Percentiles rank a stretch among this genome's conserved stretches.
Evolutionary conservation across 2,113 vertebrate species (phyloP).

Genomic region (Lepus americanus): DNA sequence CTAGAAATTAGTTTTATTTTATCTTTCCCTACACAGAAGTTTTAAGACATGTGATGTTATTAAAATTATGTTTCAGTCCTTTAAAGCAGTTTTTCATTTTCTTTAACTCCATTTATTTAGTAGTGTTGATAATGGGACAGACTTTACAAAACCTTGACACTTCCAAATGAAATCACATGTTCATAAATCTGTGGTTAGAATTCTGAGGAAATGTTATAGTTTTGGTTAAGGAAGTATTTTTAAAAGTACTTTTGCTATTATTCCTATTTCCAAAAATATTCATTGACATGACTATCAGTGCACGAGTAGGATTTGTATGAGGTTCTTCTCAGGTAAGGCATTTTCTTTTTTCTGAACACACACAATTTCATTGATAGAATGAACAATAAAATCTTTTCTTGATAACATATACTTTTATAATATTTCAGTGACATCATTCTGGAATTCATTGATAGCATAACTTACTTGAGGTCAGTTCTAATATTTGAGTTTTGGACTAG

Average conservation of each 20-base stretch:
- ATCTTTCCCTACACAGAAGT: constrained; percentile 60
- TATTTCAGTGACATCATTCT: constrained; percentile 19
- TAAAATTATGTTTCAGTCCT: constrained; percentile 72
- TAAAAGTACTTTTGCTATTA: background rate
- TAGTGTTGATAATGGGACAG: background rate
- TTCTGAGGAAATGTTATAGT: background rate
- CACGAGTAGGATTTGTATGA: background rate
- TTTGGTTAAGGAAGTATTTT: constrained; percentile 2
- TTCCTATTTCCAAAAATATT: background rate
- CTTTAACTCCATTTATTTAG: constrained; percentile 50
- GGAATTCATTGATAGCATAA: background rate
- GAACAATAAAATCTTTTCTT: background rate
- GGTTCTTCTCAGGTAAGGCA: background rate
- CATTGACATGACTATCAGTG: background rate
- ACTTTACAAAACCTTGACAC: constrained; percentile 38
- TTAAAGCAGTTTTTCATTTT: constrained; percentile 56
- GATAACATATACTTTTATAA: background rate
- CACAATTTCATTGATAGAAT: background rate
- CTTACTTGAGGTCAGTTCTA: background rate
- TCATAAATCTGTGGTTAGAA: constrained; percentile 41
- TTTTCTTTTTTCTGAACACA: background rate
- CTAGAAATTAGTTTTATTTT: constrained; percentile 78
- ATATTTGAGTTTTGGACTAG: background rate
- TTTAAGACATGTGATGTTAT: constrained; percentile 59
- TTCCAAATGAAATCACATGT: background rate